These are phyloP conservation scores for Coptotermes formosanus DNA, from an alignment of 1,140 invertebrate genomes.

Conservation along the genomic window DNA sequence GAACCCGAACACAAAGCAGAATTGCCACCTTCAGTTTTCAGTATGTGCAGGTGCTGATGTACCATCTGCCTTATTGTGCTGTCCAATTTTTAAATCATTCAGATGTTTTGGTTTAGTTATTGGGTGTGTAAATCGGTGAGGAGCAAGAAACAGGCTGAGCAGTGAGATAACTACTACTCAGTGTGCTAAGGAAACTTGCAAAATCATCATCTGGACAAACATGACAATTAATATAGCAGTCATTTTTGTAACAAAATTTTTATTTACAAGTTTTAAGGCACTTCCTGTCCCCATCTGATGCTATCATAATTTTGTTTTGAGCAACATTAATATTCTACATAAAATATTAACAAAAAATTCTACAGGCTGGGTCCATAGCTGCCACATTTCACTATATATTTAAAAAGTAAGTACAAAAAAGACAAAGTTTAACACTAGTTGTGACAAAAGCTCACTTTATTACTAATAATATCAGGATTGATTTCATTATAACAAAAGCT, in stretches of 20 bases:
- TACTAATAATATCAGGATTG: background rate
- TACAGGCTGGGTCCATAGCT: background rate
- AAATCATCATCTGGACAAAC: too few relatives aligned
- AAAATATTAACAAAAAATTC: background rate
- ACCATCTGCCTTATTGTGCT: too few relatives aligned
- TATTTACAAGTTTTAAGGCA: slow-evolving; percentile 14
- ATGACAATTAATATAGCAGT: background rate
- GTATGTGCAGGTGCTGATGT: too few relatives aligned
- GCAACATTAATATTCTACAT: background rate
- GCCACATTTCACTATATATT: background rate
- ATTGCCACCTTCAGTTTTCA: too few relatives aligned
- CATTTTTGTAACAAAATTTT: background rate
- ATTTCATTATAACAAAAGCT: background rate
- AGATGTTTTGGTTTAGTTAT: too few relatives aligned
- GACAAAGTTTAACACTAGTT: background rate
- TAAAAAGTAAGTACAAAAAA: background rate
- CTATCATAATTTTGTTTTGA: background rate
- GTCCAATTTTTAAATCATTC: too few relatives aligned
- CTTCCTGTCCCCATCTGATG: background rate
- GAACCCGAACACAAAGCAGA: too few relatives aligned
- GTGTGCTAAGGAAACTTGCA: too few relatives aligned
- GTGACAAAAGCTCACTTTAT: background rate
- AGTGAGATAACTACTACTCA: too few relatives aligned
- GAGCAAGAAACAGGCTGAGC: too few relatives aligned
- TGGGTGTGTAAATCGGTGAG: too few relatives aligned